Conservation (phyloP, 2,113 vertebrate genomes). For the pig (Sus scrofa) region DNA sequence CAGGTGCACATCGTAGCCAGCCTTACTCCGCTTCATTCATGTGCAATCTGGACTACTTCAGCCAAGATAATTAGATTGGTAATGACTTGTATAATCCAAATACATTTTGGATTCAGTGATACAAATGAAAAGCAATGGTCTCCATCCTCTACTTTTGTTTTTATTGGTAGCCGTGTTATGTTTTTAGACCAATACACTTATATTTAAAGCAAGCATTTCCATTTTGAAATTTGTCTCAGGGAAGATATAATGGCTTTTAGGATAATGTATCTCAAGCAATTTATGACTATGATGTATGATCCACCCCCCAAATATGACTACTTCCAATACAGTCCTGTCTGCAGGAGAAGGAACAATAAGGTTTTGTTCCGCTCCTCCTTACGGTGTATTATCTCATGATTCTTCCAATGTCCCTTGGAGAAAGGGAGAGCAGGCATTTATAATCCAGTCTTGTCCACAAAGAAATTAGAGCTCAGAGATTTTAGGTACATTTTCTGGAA, state of each 20-base stretch:
- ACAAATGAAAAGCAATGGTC: background rate
- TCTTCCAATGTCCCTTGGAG: background rate
- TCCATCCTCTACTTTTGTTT: background rate
- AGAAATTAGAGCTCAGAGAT: conserved; percentile 9
- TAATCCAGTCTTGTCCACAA: background rate
- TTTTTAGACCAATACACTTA: background rate
- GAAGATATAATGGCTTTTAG: background rate
- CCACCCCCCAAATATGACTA: background rate
- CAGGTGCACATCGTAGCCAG: background rate
- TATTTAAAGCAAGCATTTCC: background rate
- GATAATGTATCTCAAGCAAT: background rate
- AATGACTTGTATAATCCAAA: background rate
- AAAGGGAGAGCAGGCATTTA: background rate
- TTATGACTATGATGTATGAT: background rate
- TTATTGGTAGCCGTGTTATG: background rate
- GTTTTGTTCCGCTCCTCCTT: background rate
- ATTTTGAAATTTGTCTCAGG: background rate
- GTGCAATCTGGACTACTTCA: background rate
- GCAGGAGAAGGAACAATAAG: background rate
- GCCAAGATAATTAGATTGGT: background rate
- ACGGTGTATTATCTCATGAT: background rate
- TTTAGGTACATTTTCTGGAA: background rate
- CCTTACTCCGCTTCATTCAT: background rate
- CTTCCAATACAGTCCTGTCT: background rate
- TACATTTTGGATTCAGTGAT: background rate